These are phyloP conservation scores for Microdon myrmicae DNA, from an alignment of 2,888 invertebrate species.

Conservation along the genomic window DNA sequence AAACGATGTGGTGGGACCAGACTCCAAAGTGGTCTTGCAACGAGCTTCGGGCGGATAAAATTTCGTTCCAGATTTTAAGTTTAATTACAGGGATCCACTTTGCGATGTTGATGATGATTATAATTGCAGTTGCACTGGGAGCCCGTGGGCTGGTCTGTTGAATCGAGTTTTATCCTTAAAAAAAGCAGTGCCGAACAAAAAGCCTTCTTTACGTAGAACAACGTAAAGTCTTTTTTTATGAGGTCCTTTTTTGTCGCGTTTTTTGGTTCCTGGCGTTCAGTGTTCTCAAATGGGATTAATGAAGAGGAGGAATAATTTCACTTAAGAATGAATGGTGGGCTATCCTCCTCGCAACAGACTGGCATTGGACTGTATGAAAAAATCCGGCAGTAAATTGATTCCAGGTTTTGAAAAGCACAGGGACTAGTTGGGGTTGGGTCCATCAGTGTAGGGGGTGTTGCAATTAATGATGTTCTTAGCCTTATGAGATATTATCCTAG, in stretches of 20 bases:
- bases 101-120: constrained; percentile 47
- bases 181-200: too few species aligned
- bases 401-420: too few species aligned
- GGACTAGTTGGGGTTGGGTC: too few species aligned
- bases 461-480: too few species aligned
- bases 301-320: constrained; percentile 51
- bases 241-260: constrained; percentile 5
- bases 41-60: constrained; percentile 23
- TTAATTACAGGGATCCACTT: constrained; percentile 52
- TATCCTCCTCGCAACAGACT: too few species aligned
- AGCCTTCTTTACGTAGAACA: too few species aligned
- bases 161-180: constrained; percentile 42
- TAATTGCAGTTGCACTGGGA: constrained; percentile 51
- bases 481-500: too few species aligned
- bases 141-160: constrained; percentile 45
- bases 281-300: constrained; percentile 47
- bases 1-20: constrained; percentile 12
- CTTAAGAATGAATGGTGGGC: too few species aligned
- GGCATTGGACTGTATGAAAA: too few species aligned
- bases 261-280: constrained; percentile 4
- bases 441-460: too few species aligned
- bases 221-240: constrained; percentile 14
- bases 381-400: too few species aligned
- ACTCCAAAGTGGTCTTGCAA: constrained; percentile 1
- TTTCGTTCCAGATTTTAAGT: constrained; percentile 51